Percentiles rank a stretch among this genome's conserved stretches.
Evolutionary conservation across 1,140 invertebrate species (phyloP).

Genomic region (Drosophila simulans): DNA sequence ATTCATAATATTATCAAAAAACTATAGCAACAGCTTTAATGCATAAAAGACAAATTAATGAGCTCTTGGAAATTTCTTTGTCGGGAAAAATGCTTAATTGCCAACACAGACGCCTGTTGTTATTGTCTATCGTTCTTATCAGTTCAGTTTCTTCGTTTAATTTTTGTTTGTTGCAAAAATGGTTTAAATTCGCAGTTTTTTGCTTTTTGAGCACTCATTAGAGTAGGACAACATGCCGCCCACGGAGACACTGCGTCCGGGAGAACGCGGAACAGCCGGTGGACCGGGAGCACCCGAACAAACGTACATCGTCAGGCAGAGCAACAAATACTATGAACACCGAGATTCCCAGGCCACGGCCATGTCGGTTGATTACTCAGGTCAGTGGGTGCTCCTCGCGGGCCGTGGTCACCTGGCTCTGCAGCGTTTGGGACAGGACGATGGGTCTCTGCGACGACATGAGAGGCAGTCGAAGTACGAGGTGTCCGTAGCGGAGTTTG

Average conservation of each 20-base stretch:
- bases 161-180: slow-evolving; percentile 23
- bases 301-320: slow-evolving; percentile 72
- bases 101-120: slow-evolving; percentile 2
- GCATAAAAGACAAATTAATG: too few relatives aligned
- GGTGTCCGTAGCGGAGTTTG: slow-evolving; percentile 96
- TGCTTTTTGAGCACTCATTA: slow-evolving; percentile 20
- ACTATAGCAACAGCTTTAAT: too few relatives aligned
- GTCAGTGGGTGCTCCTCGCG: slow-evolving; percentile 92
- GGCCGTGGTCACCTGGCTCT: slow-evolving; percentile 91
- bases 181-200: slow-evolving; percentile 41
- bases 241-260: slow-evolving; percentile 65
- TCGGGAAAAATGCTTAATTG: too few relatives aligned
- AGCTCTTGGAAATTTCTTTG: too few relatives aligned
- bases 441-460: slow-evolving; percentile 91
- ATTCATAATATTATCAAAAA: too few relatives aligned
- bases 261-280: slow-evolving; percentile 44
- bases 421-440: slow-evolving; percentile 89
- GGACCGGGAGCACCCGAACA: slow-evolving; percentile 47
- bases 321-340: slow-evolving; percentile 78
- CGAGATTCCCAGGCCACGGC: slow-evolving; percentile 92
- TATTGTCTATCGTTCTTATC: slow-evolving; percentile 36
- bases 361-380: slow-evolving; percentile 95
- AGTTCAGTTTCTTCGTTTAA: slow-evolving; percentile 31
- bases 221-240: slow-evolving; percentile 56
- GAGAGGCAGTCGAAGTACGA: slow-evolving; percentile 96